Evolutionary conservation across 2,797 vertebrate species (phyloP).

Genomic region (Lacerta viridis): DNA sequence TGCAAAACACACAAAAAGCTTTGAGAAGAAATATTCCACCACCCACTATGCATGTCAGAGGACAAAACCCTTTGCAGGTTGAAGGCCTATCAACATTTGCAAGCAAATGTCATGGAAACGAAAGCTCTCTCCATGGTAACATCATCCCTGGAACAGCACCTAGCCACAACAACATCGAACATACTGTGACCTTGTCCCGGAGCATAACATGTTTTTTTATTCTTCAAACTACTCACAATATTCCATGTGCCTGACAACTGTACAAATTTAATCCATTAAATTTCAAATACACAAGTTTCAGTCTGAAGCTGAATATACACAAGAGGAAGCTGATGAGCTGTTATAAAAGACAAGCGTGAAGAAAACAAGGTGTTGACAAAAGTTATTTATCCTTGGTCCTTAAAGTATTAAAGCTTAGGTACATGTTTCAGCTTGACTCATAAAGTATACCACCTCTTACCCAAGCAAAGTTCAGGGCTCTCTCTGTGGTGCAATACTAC

Average conservation of each 20-base stretch:
- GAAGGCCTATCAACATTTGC: constrained; percentile 78
- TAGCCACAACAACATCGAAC: constrained; percentile 73
- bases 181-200: constrained; percentile 70
- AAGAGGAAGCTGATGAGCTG: constrained; percentile 64
- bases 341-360: constrained; percentile 55
- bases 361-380: constrained; percentile 46
- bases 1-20: constrained; percentile 24
- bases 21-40: constrained; percentile 59
- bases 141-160: constrained; percentile 65
- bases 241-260: constrained; percentile 53
- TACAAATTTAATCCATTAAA: constrained; percentile 72
- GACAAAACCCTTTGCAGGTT: constrained; percentile 72
- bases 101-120: constrained; percentile 86
- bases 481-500: background rate
- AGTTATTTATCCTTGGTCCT: constrained; percentile 32
- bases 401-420: constrained; percentile 36
- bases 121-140: constrained; percentile 84
- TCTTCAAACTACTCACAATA: constrained; percentile 71
- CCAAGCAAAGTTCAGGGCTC: constrained; percentile 3
- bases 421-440: background rate
- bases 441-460: background rate
- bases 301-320: constrained; percentile 60
- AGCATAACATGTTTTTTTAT: constrained; percentile 70
- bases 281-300: constrained; percentile 69
- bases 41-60: constrained; percentile 67